Evolutionary conservation across 2,888 invertebrate species (phyloP).

Genomic region (Chrysina gloriosa): DNA sequence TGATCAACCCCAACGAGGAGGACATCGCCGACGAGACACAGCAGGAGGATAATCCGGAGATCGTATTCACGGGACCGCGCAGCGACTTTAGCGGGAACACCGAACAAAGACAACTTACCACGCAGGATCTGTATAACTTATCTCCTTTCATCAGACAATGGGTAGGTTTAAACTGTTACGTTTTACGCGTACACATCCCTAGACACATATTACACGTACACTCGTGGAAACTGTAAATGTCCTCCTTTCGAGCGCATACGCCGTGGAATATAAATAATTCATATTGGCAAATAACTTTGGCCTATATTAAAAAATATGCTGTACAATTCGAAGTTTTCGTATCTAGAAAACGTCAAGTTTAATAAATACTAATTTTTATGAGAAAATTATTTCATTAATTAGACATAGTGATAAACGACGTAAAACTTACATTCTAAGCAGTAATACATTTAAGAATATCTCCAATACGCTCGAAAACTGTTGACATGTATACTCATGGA

Average conservation of each 20-base stretch:
- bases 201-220: background rate
- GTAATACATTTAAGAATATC: no score
- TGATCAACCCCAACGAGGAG: constrained; percentile 54
- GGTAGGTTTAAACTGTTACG: constrained; percentile 57
- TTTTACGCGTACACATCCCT: no score
- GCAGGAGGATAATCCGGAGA: constrained; percentile 53
- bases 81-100: constrained; percentile 42
- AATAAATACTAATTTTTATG: background rate
- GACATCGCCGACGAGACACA: constrained; percentile 58
- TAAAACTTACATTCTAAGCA: no score
- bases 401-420: no score
- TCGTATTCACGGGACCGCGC: constrained; percentile 55
- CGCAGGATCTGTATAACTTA: constrained; percentile 56
- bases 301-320: background rate
- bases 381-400: no score
- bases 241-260: no score
- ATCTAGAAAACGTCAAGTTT: no score
- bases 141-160: constrained; percentile 64
- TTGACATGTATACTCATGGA: no score
- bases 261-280: background rate
- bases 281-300: background rate
- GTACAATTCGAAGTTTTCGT: no score
- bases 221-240: no score
- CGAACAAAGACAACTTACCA: constrained; percentile 44
- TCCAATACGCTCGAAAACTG: no score